These are phyloP conservation scores for Zoanthus solanderi DNA, from an alignment of 92 coral and sea anemone genomes.

Conservation along the genomic window DNA sequence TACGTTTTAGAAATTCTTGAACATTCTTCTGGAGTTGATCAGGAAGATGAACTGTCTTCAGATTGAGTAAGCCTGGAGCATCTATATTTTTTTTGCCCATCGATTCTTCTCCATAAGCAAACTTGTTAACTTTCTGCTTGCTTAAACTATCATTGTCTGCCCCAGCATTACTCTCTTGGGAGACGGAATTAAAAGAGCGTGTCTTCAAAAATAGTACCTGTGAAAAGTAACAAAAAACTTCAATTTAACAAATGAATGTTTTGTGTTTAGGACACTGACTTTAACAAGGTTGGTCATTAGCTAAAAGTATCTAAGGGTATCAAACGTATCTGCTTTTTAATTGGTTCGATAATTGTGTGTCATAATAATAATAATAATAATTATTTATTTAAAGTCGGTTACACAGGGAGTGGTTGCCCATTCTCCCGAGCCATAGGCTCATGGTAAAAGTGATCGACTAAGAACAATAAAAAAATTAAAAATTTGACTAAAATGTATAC, in stretches of 20 bases:
- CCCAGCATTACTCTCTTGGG: conserved; percentile 20
- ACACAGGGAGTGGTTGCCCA: too few species aligned
- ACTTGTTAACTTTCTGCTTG: conserved; percentile 40
- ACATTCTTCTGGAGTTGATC: conserved; percentile 79
- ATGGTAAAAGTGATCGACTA: too few species aligned
- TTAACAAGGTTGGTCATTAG: too few species aligned
- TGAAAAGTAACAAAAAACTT: not conserved
- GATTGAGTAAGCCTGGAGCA: conserved; percentile 88
- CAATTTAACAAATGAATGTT: not conserved
- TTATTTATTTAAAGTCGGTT: too few species aligned
- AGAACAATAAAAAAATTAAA: too few species aligned
- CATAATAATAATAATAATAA: too few species aligned
- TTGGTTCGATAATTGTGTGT: too few species aligned
- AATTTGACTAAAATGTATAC: too few species aligned
- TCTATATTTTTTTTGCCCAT: conserved; percentile 74
- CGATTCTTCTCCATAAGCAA: conserved; percentile 78
- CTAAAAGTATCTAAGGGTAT: too few species aligned
- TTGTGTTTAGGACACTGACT: not conserved
- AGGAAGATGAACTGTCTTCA: conserved; percentile 85
- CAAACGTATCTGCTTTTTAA: too few species aligned
- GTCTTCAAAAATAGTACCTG: not conserved
- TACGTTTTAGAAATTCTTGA: conserved; percentile 80
- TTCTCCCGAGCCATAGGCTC: too few species aligned
- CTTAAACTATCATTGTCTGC: not conserved
- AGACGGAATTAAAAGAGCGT: not conserved